Base-by-base conservation (phyloP, 2,797 vertebrate genomes). In the Dryobates pubescens region DNA sequence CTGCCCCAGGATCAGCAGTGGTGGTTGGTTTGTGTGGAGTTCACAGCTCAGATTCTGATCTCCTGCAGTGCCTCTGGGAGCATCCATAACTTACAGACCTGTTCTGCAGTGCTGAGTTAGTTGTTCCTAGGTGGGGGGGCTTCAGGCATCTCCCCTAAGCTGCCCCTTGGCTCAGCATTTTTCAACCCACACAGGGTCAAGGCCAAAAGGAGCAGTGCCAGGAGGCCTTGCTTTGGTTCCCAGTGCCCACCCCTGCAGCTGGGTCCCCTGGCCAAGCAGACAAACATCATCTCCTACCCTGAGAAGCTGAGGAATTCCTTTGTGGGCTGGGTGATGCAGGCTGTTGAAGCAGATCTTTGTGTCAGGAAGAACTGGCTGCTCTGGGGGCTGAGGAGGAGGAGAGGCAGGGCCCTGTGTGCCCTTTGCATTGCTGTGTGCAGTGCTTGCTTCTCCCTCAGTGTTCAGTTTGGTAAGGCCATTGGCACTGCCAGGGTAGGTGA, bases 71-170 rank as follows among this genome's bases (percentile, higher is more conserved):
- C 30, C 13, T 4, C 57, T 34, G 2, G n/a, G 43, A 78, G 3
- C 0, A 0, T 20, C 41, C 4, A 3, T 23, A 17, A 19, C 27
- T 81, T 71, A 18, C 20, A 29, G 13, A 36, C 16, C 12, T 62
- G 15, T 8, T n/a, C n/a, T 20, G 56, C 23, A 43, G 1, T 29
- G 27, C 14, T 12, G 4, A 17, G 9, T 69, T 89, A 17, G 9
- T 65, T 90, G 13, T 17, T 70, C 32, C 36, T 27, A 6, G 14
- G 17, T 41, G 11, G 56, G 54, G 54, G 18, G 56, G 16, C 17
- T 61, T 2, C 1, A 49, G 54, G 26, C 13, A 1, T 32, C 57
- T 10, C 8, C 24, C 23, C 10, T 36, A 4, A 0, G 0, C 59
- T 68, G 49, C 56, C 26, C 84, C 30, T 65, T 32, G 26, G 38